Conservation (phyloP, 2,888 invertebrate genomes). For the Cylloceria caligata region DNA sequence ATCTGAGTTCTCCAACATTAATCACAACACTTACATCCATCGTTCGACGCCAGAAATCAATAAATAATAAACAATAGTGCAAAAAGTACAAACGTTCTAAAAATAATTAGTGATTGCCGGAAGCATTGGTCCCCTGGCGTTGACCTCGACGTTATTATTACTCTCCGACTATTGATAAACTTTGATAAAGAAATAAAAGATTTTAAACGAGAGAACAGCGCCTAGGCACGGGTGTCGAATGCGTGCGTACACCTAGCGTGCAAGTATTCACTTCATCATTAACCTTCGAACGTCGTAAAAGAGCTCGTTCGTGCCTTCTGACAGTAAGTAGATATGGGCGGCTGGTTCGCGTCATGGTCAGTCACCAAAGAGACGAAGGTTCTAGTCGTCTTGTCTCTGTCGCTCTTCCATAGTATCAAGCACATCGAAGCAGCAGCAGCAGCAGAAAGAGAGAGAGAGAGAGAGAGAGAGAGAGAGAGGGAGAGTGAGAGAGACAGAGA, state of each 20-base stretch:
- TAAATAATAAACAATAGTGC: background rate
- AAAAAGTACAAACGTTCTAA: background rate
- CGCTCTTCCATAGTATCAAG: background rate
- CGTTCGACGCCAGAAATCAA: background rate
- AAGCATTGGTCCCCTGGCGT: background rate
- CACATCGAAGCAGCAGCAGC: background rate
- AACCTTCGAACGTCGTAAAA: slow-evolving; percentile 15
- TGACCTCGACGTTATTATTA: background rate
- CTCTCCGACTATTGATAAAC: slow-evolving; percentile 4
- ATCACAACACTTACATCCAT: background rate
- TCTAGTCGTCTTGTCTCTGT: background rate
- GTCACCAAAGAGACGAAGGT: slow-evolving; percentile 16
- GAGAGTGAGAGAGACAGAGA: background rate
- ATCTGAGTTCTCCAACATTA: background rate
- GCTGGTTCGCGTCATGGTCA: slow-evolving; percentile 38
- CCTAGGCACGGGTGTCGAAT: slow-evolving; percentile 12
- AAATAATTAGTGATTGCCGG: background rate
- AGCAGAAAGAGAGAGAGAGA: background rate
- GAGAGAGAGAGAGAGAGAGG: no score
- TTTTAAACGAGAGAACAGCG: background rate
- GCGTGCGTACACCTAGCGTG: slow-evolving; percentile 33
- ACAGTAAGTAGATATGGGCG: slow-evolving; percentile 48
- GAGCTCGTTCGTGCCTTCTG: slow-evolving; percentile 17
- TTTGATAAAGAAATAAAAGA: slow-evolving; percentile 2
- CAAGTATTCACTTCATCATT: slow-evolving; percentile 1